Percentiles rank a stretch among this genome's conserved stretches.
phyloP scores from a whole-genome alignment of 2,888 invertebrate genomes.

The Hydroisotoma schaefferi region DNA sequence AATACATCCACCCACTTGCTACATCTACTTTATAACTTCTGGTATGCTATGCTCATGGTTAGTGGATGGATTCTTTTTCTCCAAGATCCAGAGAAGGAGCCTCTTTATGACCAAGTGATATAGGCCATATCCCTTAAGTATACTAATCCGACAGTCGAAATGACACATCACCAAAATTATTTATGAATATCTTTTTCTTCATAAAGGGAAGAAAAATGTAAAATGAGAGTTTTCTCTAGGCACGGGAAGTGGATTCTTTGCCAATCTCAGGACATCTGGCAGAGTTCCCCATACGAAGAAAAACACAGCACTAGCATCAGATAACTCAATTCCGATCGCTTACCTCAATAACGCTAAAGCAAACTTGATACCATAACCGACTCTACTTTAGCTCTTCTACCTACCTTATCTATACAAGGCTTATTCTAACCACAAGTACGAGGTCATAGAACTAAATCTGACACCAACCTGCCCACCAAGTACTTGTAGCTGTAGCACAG shows the following conservation, averaged over 20 bases:
- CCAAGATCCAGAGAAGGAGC: too few species aligned
- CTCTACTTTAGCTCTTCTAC: not conserved
- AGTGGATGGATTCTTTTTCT: too few species aligned
- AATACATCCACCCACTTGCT: too few species aligned
- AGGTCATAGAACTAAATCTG: too few species aligned
- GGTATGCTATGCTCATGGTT: too few species aligned
- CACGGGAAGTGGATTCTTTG: not conserved
- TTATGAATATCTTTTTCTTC: slow-evolving; percentile 13
- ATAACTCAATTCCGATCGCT: slow-evolving; percentile 10
- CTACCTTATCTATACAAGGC: not conserved
- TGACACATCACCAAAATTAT: slow-evolving; percentile 16
- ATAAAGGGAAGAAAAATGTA: not conserved
- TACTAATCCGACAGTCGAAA: slow-evolving; percentile 3
- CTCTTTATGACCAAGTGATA: too few species aligned
- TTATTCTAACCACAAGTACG: not conserved
- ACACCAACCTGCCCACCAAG: too few species aligned
- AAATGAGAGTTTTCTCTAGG: not conserved
- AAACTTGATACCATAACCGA: not conserved
- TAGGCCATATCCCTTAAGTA: not conserved
- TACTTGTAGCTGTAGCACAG: too few species aligned
- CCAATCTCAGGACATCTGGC: not conserved
- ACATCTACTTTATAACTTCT: too few species aligned
- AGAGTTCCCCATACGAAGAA: not conserved
- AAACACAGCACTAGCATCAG: not conserved
- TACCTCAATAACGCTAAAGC: slow-evolving; percentile 9